These are phyloP conservation scores for Aurelia aurita complex sp. Pacific DNA, from an alignment of 30 jellyfish, hydroid and myxozoan species.

Conservation along the genomic window DNA sequence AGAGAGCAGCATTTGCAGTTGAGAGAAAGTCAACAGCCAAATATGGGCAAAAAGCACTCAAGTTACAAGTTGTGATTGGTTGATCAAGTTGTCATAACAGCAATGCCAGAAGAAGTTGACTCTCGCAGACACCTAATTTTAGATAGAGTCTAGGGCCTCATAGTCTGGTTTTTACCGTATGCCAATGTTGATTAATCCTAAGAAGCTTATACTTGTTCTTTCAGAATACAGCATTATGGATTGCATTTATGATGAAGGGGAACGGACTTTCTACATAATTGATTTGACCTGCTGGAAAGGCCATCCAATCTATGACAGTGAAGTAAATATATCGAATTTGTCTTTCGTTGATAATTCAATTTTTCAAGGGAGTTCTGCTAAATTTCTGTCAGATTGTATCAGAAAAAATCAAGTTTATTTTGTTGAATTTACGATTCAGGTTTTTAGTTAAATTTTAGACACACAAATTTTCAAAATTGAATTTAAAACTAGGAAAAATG, in stretches of 20 bases:
- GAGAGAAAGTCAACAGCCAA: too few species aligned
- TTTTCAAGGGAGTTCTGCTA: too few species aligned
- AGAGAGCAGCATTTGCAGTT: too few species aligned
- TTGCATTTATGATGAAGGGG: slow-evolving; percentile 86
- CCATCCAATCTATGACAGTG: slow-evolving; percentile 87
- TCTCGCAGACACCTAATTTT: not conserved
- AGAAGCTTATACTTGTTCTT: not conserved
- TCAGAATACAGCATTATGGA: slow-evolving; percentile 75
- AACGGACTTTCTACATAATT: slow-evolving; percentile 72
- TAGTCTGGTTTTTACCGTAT: not conserved
- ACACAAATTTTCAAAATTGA: too few species aligned
- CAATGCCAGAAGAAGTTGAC: not conserved
- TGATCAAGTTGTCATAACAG: not conserved
- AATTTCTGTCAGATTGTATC: too few species aligned
- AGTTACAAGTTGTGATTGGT: not conserved
- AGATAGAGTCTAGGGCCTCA: not conserved
- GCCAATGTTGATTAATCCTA: not conserved
- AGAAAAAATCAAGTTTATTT: too few species aligned
- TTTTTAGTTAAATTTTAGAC: too few species aligned
- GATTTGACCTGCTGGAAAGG: slow-evolving; percentile 95
- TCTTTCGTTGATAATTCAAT: not conserved
- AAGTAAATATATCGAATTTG: slow-evolving; percentile 60
- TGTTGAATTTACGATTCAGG: too few species aligned
- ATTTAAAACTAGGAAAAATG: too few species aligned
- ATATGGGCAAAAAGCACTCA: not conserved